Evolutionary conservation across 2,113 vertebrate species (phyloP), one percentile per base, ranked within the genome.

Genomic region (Petrocephalus zakoni): DNA sequence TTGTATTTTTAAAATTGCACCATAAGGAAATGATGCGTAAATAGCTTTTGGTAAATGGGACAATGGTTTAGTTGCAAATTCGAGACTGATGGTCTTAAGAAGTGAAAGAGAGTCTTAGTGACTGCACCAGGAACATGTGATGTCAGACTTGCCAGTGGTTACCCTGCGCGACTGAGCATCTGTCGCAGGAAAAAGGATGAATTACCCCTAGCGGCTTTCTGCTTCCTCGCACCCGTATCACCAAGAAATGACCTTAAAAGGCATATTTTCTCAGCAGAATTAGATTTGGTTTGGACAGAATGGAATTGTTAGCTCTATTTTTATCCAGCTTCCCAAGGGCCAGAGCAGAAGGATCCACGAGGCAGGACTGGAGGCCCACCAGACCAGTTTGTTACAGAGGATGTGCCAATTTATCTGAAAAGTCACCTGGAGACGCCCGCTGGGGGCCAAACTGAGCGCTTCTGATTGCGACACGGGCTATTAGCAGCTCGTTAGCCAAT

Each of bases 211-310:
- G n/a, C 85, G 82, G 81, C 84, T 29, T 84, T 88, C 85, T 68
- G 86, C 84, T 58, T 87, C 53, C 82, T 72, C 72, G 53, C 52
- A 85, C 87, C 53, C 34, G 42, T 82, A 72, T 91, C 89, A 53
- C 87, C 72, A 86, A 75, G 25, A 51, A 82, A 75, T 85, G 89
- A 49, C 89, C 90, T 87, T 91, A 89, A 92, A 90, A 90, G 90
- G 82, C 81, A 83, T 8, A 22, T 87, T 87, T 90, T 86, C 90
- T 91, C 75, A 46, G 53, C 55, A 83, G 51, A 87, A 88, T 75
- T 75, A 86, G 90, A 87, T 86, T 81, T 53, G 90, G 87, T 90
- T 89, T 91, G 91, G 90, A 90, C 90, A 89, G 85, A 61, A 86
- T 49, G 82, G 86, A 88, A 89, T 91, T 47, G 91, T 84, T 88